These are phyloP conservation scores for Thysanoteuthis rhombus DNA, from an alignment of 2,888 invertebrate species.

Conservation along the genomic window DNA sequence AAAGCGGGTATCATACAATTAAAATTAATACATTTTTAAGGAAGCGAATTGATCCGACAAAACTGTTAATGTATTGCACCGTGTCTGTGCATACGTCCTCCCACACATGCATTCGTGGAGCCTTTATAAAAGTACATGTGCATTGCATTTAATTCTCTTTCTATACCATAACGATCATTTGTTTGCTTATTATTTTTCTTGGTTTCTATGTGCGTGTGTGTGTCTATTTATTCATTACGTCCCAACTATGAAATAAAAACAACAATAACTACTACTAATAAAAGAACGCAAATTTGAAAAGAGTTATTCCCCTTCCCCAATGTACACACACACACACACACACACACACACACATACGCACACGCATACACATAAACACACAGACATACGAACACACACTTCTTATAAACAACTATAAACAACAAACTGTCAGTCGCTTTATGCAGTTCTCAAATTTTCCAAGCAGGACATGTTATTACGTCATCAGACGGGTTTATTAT, in stretches of 20 bases:
- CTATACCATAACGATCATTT: background rate
- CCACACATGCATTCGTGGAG: background rate
- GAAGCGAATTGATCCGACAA: background rate
- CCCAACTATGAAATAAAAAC: background rate
- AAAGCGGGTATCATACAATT: background rate
- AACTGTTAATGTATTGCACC: background rate
- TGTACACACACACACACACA: background rate
- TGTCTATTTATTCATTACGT: background rate
- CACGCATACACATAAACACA: background rate
- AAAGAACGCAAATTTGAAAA: background rate
- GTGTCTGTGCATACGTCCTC: background rate
- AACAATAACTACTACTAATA: background rate
- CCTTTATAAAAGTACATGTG: background rate
- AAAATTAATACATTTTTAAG: background rate
- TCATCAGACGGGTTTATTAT: background rate
- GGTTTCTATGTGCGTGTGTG: background rate
- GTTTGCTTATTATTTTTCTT: too few species aligned
- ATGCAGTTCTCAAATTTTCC: background rate
- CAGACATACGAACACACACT: background rate
- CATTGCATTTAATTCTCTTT: background rate
- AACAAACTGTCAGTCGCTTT: background rate
- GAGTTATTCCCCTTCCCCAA: background rate
- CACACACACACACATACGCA: background rate
- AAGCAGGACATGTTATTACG: background rate
- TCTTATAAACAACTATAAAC: background rate